Conservation (phyloP, 1,140 invertebrate genomes). For the Steinernema khuongi region DNA sequence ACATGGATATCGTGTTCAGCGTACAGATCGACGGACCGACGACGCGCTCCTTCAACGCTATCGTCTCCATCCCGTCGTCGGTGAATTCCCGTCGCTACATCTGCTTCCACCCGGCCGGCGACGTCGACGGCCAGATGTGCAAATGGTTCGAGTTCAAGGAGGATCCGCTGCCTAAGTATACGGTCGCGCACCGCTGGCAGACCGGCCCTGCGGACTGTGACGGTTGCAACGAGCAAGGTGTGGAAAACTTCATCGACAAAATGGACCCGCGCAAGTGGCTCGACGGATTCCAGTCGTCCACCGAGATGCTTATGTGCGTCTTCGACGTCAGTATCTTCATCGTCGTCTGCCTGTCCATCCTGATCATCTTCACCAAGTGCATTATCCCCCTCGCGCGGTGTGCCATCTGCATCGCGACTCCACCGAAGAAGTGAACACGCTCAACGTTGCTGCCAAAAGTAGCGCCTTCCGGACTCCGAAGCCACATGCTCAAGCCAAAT, state of each 20-base stretch:
- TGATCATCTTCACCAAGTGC: slow-evolving; percentile 46
- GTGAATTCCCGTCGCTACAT: slow-evolving; percentile 33
- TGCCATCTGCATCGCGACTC: slow-evolving; percentile 30
- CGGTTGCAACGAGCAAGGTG: slow-evolving; percentile 38
- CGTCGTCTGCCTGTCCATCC: slow-evolving; percentile 30
- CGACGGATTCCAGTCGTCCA: slow-evolving; percentile 43
- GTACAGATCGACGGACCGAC: slow-evolving; percentile 20
- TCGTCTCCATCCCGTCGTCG: slow-evolving; percentile 28
- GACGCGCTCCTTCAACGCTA: slow-evolving; percentile 21
- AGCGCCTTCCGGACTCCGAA: not conserved
- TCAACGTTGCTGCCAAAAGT: not conserved
- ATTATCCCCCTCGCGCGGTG: slow-evolving; percentile 40
- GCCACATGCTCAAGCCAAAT: not conserved
- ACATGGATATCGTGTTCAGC: slow-evolving; percentile 43
- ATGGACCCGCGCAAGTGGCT: slow-evolving; percentile 43
- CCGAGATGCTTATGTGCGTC: slow-evolving; percentile 39
- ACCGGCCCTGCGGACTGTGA: slow-evolving; percentile 31
- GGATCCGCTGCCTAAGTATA: slow-evolving; percentile 31
- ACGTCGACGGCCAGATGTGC: slow-evolving; percentile 35
- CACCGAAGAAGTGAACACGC: slow-evolving; percentile 34
- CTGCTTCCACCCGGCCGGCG: slow-evolving; percentile 47
- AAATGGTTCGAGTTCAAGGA: slow-evolving; percentile 39
- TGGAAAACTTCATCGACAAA: slow-evolving; percentile 32
- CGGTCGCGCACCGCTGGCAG: slow-evolving; percentile 36
- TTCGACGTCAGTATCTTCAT: slow-evolving; percentile 38